phyloP scores from a whole-genome alignment of 2,113 vertebrate species.

The Microcebus jonahi region DNA sequence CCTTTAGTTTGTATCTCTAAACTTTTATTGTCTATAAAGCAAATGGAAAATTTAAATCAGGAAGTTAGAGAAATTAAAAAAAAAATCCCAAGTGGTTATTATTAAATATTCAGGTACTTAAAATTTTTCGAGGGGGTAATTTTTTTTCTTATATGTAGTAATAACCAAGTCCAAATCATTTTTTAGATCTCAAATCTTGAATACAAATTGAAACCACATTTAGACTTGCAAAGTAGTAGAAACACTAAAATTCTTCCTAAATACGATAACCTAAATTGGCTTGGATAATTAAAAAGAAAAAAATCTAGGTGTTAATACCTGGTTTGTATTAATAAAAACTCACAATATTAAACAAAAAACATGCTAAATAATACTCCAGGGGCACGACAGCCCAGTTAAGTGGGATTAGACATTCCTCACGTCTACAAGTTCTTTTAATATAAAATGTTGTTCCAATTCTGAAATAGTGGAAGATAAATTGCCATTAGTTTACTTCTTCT shows the following conservation, averaged over 20 bases:
- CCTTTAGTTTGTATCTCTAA: not conserved
- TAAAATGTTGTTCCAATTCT: not conserved
- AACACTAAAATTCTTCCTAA: not conserved
- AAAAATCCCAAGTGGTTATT: not conserved
- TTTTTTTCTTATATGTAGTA: not conserved
- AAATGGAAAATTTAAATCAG: not conserved
- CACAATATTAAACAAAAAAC: not conserved
- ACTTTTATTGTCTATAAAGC: not conserved
- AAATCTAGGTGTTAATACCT: not conserved
- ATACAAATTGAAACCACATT: not conserved
- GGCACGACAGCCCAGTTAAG: not conserved
- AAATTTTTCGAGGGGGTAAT: not conserved
- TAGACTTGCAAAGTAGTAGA: not conserved
- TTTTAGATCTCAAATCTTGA: not conserved
- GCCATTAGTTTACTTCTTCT: constrained; percentile 24
- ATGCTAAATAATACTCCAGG: not conserved
- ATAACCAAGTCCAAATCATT: not conserved
- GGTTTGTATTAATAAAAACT: not conserved
- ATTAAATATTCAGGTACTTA: not conserved
- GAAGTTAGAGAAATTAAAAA: not conserved
- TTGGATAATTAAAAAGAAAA: constrained; percentile 11
- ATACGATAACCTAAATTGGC: not conserved
- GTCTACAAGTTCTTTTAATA: not conserved
- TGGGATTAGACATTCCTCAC: not conserved
- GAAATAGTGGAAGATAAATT: constrained; percentile 26